Percentiles rank a stretch among this genome's conserved stretches.
phyloP scores from a whole-genome alignment of 2,113 vertebrate species.

The Tautogolabrus adspersus region DNA sequence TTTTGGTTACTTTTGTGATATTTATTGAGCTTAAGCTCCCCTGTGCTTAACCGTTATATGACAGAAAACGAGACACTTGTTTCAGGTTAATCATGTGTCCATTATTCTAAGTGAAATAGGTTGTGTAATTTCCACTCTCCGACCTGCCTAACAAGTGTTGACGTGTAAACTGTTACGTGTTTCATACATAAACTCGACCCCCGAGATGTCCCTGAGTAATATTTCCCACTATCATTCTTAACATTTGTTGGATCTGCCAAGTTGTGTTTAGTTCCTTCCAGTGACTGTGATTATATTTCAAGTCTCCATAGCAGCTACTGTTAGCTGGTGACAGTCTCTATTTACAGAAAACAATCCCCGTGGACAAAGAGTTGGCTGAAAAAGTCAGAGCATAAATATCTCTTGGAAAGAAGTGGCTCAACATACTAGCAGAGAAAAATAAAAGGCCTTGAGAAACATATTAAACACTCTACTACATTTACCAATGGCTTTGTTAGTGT shows the following conservation, averaged over 20 bases:
- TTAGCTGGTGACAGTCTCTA: slow-evolving; percentile 65
- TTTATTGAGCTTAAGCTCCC: too few species aligned
- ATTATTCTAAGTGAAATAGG: too few species aligned
- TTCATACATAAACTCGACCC: background rate
- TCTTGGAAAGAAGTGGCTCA: slow-evolving; percentile 33
- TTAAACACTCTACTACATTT: slow-evolving; percentile 26
- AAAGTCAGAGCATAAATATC: slow-evolving; percentile 71
- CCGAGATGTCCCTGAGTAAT: background rate
- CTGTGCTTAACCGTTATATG: too few species aligned
- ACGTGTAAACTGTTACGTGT: background rate
- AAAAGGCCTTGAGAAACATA: slow-evolving; percentile 1
- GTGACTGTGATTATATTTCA: slow-evolving; percentile 69
- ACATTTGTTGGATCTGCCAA: slow-evolving; percentile 50
- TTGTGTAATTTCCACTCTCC: background rate
- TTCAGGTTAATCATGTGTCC: too few species aligned
- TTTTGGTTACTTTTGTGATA: too few species aligned
- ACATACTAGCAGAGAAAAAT: background rate
- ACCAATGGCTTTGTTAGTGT: slow-evolving; percentile 17
- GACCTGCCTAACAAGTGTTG: background rate
- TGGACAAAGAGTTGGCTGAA: slow-evolving; percentile 65
- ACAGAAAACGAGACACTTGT: too few species aligned
- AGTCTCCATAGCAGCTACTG: slow-evolving; percentile 40
- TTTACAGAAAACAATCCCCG: slow-evolving; percentile 74
- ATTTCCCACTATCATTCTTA: background rate
- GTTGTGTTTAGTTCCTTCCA: slow-evolving; percentile 51